A percentile compares a stretch with the other conserved stretches of the same genome.
phyloP scores from a whole-genome alignment of 2,888 invertebrate genomes.

The Lepetodrilus schrolli region DNA sequence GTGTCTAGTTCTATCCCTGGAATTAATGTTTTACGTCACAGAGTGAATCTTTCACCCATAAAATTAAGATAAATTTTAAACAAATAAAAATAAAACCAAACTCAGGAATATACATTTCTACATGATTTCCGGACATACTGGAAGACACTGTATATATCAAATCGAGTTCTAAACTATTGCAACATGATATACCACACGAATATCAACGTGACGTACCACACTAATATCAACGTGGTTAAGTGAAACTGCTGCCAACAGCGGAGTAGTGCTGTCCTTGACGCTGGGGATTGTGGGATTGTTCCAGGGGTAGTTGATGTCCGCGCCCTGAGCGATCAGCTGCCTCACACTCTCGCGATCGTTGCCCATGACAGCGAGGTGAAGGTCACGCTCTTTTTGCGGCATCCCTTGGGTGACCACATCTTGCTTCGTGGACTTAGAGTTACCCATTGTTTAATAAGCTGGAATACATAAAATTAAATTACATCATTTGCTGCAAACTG shows the following conservation, averaged over 20 bases:
- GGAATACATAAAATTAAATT: background rate
- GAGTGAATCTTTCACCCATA: too few species aligned
- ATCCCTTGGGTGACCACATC: slow-evolving; percentile 69
- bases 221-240: slow-evolving; percentile 75
- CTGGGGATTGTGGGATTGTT: slow-evolving; percentile 75
- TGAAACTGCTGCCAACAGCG: slow-evolving; percentile 76
- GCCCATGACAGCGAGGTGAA: slow-evolving; percentile 75
- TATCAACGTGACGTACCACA: slow-evolving; percentile 58
- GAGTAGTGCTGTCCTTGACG: slow-evolving; percentile 76
- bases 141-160: too few species aligned
- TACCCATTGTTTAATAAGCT: slow-evolving; percentile 63
- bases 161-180: too few species aligned
- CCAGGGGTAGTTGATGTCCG: slow-evolving; percentile 76
- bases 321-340: slow-evolving; percentile 67
- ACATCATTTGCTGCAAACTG: background rate
- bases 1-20: too few species aligned
- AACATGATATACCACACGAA: too few species aligned
- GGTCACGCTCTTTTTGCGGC: slow-evolving; percentile 73
- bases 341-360: slow-evolving; percentile 73
- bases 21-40: too few species aligned
- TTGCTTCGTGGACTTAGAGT: slow-evolving; percentile 68
- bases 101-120: too few species aligned
- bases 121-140: too few species aligned
- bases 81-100: too few species aligned
- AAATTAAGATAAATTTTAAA: too few species aligned